A percentile compares a stretch with the other conserved stretches of the same genome.
Evolutionary conservation across 1,140 invertebrate species (phyloP).

Genomic region (Neotoxoptera formosana): DNA sequence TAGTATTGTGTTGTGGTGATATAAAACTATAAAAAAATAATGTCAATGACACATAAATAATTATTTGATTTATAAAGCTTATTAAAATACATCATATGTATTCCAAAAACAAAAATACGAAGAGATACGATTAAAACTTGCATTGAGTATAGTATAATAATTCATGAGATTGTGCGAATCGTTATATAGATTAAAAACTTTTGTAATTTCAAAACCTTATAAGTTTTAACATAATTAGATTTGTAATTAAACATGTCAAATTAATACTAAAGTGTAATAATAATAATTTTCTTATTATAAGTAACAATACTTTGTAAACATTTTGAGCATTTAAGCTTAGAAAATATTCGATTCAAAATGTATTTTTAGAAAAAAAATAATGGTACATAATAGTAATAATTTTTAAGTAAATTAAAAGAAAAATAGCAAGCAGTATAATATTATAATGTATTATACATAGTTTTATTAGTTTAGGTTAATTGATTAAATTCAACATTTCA

Average conservation of each 20-base stretch:
- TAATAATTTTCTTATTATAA: background rate
- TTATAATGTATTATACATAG: no score
- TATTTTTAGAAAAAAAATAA: background rate
- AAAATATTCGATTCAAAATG: background rate
- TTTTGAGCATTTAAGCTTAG: background rate
- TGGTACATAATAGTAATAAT: no score
- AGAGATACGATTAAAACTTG: background rate
- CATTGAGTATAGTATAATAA: background rate
- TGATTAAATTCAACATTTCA: no score
- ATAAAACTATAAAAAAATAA: background rate
- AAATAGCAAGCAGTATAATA: no score
- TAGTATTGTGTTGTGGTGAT: no score
- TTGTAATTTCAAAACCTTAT: background rate
- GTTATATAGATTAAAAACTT: conserved; percentile 13
- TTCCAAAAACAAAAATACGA: background rate
- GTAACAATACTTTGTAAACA: background rate
- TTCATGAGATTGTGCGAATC: background rate
- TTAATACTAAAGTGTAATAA: background rate
- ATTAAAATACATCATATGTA: background rate
- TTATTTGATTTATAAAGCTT: background rate
- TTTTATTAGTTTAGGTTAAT: no score
- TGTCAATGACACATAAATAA: background rate
- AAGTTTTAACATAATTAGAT: background rate
- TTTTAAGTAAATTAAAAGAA: no score
- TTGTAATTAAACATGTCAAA: background rate